Evolutionary conservation across 2,888 invertebrate genomes (phyloP).

Genomic region (Dendrolimus pini): DNA sequence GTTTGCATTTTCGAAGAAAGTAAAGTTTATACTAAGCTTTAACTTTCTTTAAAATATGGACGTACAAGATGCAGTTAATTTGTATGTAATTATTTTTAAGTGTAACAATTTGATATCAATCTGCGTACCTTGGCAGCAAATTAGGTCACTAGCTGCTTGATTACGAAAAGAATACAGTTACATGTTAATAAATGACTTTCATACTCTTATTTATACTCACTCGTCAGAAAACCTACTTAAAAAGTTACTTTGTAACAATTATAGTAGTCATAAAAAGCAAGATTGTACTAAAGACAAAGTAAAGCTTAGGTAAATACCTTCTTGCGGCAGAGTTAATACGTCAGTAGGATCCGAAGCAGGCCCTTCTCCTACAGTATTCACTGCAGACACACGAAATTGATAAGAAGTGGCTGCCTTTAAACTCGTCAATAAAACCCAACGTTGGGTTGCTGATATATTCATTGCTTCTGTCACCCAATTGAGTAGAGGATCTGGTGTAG

Average conservation of each 20-base stretch:
- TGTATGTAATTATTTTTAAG: neutral
- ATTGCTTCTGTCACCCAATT: slow-evolving; percentile 93
- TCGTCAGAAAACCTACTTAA: slow-evolving; percentile 1
- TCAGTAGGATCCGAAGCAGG: slow-evolving; percentile 93
- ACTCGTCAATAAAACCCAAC: slow-evolving; percentile 88
- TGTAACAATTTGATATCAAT: neutral
- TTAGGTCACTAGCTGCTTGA: slow-evolving; percentile 73
- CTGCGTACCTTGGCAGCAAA: slow-evolving; percentile 76
- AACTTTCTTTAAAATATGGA: neutral
- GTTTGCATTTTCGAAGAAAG: too few species aligned
- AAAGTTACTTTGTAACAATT: too few species aligned
- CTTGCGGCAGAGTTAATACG: slow-evolving; percentile 94
- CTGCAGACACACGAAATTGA: slow-evolving; percentile 97
- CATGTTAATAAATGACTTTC: slow-evolving; percentile 10
- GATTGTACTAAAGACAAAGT: too few species aligned
- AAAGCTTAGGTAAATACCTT: slow-evolving; percentile 79
- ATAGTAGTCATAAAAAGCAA: too few species aligned
- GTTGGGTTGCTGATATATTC: slow-evolving; percentile 87
- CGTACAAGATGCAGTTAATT: neutral
- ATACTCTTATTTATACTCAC: slow-evolving; percentile 5
- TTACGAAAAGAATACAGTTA: slow-evolving; percentile 57
- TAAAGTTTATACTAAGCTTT: too few species aligned
- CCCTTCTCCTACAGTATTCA: slow-evolving; percentile 97
- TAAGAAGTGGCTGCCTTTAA: slow-evolving; percentile 96
- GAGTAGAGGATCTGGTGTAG: slow-evolving; percentile 88